Percentiles rank a stretch among this genome's conserved stretches.
phyloP scores from a whole-genome alignment of 2,797 vertebrate genomes.

The Gymnodraco acuticeps region DNA sequence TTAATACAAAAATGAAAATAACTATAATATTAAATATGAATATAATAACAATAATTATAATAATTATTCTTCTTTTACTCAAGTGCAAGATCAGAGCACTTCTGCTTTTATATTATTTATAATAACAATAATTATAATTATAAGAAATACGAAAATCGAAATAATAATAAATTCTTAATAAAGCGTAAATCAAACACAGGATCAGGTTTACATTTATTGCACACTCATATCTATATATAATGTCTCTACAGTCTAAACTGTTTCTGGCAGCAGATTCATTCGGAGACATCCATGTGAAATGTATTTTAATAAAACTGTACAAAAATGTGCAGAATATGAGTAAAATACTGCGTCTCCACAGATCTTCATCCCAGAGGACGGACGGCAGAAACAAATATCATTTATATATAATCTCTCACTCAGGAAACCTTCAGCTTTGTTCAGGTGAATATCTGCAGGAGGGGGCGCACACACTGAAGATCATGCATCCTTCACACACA shows the following conservation, averaged over 20 bases:
- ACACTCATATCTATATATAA: conserved; percentile 86
- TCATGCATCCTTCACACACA: conserved; percentile 85
- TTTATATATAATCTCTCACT: conserved; percentile 67
- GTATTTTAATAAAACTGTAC: conserved; percentile 85
- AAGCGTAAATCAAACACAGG: no score
- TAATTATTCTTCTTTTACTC: no score
- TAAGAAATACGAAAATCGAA: no score
- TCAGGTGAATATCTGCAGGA: conserved; percentile 78
- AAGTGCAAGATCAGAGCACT: no score
- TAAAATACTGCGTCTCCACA: conserved; percentile 83
- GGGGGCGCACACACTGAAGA: conserved; percentile 82
- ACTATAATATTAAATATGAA: no score
- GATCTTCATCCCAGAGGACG: conserved; percentile 80
- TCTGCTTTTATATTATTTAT: no score
- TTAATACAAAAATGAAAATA: no score
- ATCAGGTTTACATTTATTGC: conserved; percentile 85
- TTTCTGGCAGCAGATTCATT: conserved; percentile 86
- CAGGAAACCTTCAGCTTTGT: conserved; percentile 63
- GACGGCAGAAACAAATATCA: conserved; percentile 66
- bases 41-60: no score
- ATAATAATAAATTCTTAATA: no score
- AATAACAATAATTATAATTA: no score
- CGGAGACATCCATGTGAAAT: conserved; percentile 85
- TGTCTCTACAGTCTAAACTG: conserved; percentile 88
- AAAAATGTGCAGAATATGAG: conserved; percentile 82